Percentiles rank a stretch among this genome's conserved stretches.
These are phyloP conservation scores for Hoplodrina blanda DNA, from an alignment of 2,888 invertebrate species.

Conservation along the genomic window DNA sequence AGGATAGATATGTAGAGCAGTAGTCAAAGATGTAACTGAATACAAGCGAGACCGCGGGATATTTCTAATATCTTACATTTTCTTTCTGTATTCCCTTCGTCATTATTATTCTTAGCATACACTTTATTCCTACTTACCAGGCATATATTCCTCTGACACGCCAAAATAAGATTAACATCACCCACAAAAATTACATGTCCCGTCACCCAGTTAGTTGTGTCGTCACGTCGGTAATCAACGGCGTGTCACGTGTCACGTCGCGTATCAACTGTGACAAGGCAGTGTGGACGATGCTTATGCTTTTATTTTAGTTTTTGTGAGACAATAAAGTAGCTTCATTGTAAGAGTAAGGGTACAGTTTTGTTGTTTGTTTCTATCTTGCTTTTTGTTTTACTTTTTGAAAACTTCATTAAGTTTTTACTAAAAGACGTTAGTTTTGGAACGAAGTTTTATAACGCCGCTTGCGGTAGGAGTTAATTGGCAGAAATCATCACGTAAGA, in stretches of 20 bases:
- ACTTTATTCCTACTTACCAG: conserved; percentile 6
- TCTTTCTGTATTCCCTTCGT: background rate
- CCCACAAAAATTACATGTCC: conserved; percentile 59
- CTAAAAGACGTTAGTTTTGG: too few relatives aligned
- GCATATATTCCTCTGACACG: conserved; percentile 31
- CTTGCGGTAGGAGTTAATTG: too few relatives aligned
- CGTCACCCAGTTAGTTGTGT: conserved; percentile 58
- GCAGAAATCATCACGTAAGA: too few relatives aligned
- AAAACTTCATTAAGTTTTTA: background rate
- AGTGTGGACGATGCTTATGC: conserved; percentile 31
- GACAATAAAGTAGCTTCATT: background rate
- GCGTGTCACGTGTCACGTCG: conserved; percentile 62
- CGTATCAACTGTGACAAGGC: conserved; percentile 46
- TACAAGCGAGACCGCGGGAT: too few relatives aligned
- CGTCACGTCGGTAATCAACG: conserved; percentile 64
- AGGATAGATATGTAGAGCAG: too few relatives aligned
- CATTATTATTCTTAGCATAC: conserved; percentile 19
- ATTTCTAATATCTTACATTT: background rate
- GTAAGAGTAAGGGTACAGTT: background rate
- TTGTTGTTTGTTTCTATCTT: background rate
- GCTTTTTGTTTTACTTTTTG: background rate
- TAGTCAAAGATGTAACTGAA: too few relatives aligned
- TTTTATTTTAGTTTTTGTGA: conserved; percentile 21
- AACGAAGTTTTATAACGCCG: too few relatives aligned
- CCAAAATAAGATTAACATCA: conserved; percentile 62